Base-by-base conservation (phyloP, 2,797 vertebrate species). In the Scolopax rusticola region DNA sequence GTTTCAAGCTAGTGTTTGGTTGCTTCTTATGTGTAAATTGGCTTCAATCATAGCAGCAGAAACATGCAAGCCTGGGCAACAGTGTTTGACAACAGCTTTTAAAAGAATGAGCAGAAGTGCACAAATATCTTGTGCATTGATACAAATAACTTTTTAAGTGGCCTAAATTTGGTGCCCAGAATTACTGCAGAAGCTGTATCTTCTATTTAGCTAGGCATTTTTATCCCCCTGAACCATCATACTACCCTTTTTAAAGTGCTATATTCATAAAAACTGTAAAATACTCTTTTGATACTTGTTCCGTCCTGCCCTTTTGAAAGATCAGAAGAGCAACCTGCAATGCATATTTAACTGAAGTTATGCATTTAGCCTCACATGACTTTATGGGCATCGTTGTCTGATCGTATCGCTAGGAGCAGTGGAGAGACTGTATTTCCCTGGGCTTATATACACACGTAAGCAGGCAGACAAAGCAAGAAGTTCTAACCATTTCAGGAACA, bases 401-500 rank as follows among this genome's bases (percentile, higher is more conserved):
- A 78, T 36, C 67, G 3, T 32, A 65, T 38, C 51, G 61, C 89
- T 33, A 84, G 71, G 56, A 95, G 84, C 83, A 92, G 68, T 68
- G 79, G 74, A 67, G 73, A 73, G 74, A 85, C 69, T 65, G 51
- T 54, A 79, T 80, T 73, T 95, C 87, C 92, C 88, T 45, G 48
- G 70, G 88, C 97, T 97, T 97, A 96, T 95, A 57, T 48, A 96
- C 59, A 84, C 30, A 38, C 94, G 96, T 77, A 97, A 97, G 95
- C 96, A 94, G 82, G 95, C 74, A 95, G 95, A 96, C 93, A 97
- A 97, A 96, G 90, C 92, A 97, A 97, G 87, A 95, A 90, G 78
- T 96, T 97, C 96, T 97, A 96, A 96, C 95, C 96, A 95, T 82
- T 93, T 95, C 97, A 97, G 92, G 90, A 98, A 96, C 94, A 96